A percentile compares a stretch with the other conserved stretches of the same genome.
phyloP scores from a whole-genome alignment of 2,888 invertebrate species.

The Chaetoderma sp. region DNA sequence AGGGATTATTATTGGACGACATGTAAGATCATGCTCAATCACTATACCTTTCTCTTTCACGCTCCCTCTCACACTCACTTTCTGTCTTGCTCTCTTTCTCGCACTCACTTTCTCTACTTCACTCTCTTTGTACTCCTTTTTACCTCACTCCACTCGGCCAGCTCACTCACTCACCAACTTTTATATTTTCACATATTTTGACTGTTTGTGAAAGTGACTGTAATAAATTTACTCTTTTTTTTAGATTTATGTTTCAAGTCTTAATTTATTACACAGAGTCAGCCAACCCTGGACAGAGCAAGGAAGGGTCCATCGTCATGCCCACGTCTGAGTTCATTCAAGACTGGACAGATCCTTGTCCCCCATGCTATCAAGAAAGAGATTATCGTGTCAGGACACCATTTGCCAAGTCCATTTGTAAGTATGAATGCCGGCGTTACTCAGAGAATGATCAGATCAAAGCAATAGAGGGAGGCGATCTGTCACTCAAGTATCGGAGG shows the following conservation, averaged over 20 bases:
- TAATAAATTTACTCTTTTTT: background rate
- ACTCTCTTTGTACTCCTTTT: background rate
- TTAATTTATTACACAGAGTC: background rate
- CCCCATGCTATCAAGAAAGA: slow-evolving; percentile 92
- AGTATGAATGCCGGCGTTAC: no score
- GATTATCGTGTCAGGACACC: slow-evolving; percentile 89
- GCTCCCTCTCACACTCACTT: slow-evolving; percentile 7
- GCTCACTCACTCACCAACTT: no score
- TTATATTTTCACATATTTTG: no score
- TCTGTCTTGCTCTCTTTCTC: slow-evolving; percentile 86
- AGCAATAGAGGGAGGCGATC: no score
- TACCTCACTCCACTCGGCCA: no score
- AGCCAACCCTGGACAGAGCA: background rate
- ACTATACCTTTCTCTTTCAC: slow-evolving; percentile 55
- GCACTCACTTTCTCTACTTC: slow-evolving; percentile 80
- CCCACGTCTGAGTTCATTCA: slow-evolving; percentile 82
- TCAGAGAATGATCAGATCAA: no score
- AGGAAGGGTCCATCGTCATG: slow-evolving; percentile 71
- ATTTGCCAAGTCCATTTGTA: slow-evolving; percentile 81
- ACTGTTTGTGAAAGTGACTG: no score
- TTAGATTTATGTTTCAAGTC: background rate
- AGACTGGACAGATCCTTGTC: slow-evolving; percentile 77
- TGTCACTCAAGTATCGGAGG: no score
- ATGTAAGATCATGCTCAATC: slow-evolving; percentile 77
- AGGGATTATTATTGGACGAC: slow-evolving; percentile 46